Percentiles rank a stretch among this genome's conserved stretches.
Conservation (phyloP, 2,797 vertebrate species). For the Oryzias dopingdopingensis region DNA sequence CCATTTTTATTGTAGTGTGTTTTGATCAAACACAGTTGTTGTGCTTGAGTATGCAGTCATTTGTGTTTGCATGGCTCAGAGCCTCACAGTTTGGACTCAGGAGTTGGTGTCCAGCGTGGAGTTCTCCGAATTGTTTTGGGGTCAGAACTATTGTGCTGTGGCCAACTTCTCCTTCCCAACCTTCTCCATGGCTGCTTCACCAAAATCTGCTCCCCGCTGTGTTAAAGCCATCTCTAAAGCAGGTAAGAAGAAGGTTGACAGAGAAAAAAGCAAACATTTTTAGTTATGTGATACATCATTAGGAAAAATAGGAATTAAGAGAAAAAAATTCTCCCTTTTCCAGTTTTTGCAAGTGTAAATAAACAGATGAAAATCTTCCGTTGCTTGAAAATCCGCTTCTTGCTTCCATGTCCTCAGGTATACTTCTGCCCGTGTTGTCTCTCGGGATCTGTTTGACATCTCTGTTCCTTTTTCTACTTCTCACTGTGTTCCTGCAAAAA, state of each 20-base stretch:
- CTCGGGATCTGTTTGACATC: slow-evolving; percentile 39
- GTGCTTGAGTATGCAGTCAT: neutral
- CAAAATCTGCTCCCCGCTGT: slow-evolving; percentile 54
- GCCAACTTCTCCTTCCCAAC: slow-evolving; percentile 70
- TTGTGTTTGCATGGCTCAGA: slow-evolving; percentile 43
- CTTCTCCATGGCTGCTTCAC: slow-evolving; percentile 54
- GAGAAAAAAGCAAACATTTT: too few relatives aligned
- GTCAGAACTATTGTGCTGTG: slow-evolving; percentile 67
- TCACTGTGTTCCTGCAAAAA: slow-evolving; percentile 34
- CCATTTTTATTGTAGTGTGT: too few relatives aligned
- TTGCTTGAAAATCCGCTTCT: neutral
- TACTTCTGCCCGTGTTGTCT: slow-evolving; percentile 17
- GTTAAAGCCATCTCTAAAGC: slow-evolving; percentile 38
- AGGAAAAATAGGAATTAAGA: too few relatives aligned
- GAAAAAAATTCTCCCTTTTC: neutral
- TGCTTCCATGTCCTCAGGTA: slow-evolving; percentile 34
- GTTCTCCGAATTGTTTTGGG: slow-evolving; percentile 54
- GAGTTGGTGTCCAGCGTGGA: slow-evolving; percentile 22
- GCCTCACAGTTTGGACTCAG: slow-evolving; percentile 53
- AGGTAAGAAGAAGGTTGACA: slow-evolving; percentile 23
- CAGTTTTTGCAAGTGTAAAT: neutral
- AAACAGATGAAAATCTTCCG: neutral
- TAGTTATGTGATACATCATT: too few relatives aligned
- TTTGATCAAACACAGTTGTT: neutral
- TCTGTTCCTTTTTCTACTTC: slow-evolving; percentile 44